A percentile compares a stretch with the other conserved stretches of the same genome.
Evolutionary conservation across 2,113 vertebrate genomes (phyloP).

Genomic region (Aptenodytes patagonicus): DNA sequence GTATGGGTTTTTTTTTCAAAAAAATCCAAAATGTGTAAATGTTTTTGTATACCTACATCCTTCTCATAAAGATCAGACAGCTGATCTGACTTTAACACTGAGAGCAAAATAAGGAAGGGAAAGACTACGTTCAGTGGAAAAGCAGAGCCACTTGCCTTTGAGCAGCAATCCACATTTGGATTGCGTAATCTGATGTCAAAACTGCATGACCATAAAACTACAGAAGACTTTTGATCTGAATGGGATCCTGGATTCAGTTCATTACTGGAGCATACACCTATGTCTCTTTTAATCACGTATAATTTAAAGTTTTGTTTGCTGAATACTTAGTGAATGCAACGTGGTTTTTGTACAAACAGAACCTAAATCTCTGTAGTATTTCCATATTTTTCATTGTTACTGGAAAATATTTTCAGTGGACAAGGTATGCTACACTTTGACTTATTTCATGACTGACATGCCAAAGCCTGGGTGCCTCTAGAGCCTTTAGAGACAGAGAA

Average conservation of each 20-base stretch:
- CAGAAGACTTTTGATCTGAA: neutral
- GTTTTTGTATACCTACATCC: neutral
- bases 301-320: neutral
- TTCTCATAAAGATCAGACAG: neutral
- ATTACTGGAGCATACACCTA: neutral
- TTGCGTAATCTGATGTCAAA: neutral
- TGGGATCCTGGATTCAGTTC: neutral
- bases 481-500: neutral
- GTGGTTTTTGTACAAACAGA: neutral
- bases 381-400: neutral
- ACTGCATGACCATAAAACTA: neutral
- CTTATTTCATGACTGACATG: neutral
- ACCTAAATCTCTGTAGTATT: neutral
- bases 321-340: neutral
- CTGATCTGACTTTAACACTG: neutral
- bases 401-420: neutral
- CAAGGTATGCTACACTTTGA: neutral
- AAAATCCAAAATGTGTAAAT: neutral
- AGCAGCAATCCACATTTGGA: neutral
- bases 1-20: rapidly evolving
- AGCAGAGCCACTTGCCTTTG: neutral
- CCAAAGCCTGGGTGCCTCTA: neutral
- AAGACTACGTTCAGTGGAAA: neutral
- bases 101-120: neutral
- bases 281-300: neutral